These are phyloP conservation scores for Araneus ventricosus DNA, from an alignment of 1,140 invertebrate species.

Conservation along the genomic window DNA sequence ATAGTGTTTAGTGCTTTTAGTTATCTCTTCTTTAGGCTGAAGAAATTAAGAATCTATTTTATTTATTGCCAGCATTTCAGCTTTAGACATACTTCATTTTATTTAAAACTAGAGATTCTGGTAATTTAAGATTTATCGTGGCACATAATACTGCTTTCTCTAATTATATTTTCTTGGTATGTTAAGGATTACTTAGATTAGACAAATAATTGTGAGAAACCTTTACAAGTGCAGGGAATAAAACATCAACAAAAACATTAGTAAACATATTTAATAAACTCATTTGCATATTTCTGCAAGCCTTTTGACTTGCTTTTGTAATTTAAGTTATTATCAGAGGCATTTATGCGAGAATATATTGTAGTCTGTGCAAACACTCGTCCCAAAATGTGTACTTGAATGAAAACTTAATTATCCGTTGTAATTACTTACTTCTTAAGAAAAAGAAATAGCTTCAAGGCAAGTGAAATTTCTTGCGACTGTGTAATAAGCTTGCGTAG, in stretches of 20 bases:
- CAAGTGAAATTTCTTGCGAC: too few species aligned
- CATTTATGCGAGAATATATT: not conserved
- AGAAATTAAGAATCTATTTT: not conserved
- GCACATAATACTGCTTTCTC: not conserved
- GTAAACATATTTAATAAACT: constrained; percentile 33
- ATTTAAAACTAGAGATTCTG: not conserved
- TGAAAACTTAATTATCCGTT: not conserved
- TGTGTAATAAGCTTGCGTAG: too few species aligned
- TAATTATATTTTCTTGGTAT: not conserved
- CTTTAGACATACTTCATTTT: not conserved
- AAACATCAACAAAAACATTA: not conserved
- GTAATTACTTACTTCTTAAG: not conserved
- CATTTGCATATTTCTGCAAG: constrained; percentile 31
- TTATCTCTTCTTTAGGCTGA: too few species aligned
- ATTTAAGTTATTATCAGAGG: constrained; percentile 17
- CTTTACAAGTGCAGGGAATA: not conserved
- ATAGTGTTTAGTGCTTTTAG: too few species aligned
- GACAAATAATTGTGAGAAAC: not conserved
- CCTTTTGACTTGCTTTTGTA: not conserved
- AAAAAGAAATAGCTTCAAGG: not conserved
- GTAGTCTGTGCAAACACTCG: not conserved
- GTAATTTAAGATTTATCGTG: not conserved
- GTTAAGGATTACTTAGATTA: constrained; percentile 5
- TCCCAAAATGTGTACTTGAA: not conserved
- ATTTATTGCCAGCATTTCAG: not conserved